Evolutionary conservation across 92 coral and sea anemone species (phyloP).

Genomic region (Micromussa lordhowensis): DNA sequence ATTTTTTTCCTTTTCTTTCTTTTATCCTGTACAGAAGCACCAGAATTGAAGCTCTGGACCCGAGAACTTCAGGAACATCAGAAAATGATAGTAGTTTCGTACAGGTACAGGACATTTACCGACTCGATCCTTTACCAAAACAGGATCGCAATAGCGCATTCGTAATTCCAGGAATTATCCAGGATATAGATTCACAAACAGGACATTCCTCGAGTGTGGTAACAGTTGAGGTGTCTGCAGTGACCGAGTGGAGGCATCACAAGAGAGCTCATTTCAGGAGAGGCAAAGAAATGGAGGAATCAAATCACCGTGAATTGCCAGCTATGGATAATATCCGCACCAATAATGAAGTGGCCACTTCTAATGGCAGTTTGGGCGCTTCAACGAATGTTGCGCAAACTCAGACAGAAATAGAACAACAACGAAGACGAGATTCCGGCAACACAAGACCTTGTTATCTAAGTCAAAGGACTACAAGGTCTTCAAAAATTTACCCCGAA

Average conservation of each 20-base stretch:
- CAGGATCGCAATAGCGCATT: constrained; percentile 62
- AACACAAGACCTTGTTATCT: neutral
- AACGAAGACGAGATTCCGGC: constrained; percentile 5
- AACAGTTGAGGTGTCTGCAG: constrained; percentile 83
- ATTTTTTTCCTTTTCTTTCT: too few species aligned
- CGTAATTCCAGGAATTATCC: constrained; percentile 75
- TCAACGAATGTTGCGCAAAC: constrained; percentile 42
- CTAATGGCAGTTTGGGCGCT: constrained; percentile 40
- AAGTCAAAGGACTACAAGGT: neutral
- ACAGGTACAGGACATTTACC: constrained; percentile 31
- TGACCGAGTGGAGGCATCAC: constrained; percentile 17
- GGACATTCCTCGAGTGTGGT: constrained; percentile 76
- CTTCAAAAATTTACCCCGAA: constrained; percentile 18
- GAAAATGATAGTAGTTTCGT: constrained; percentile 45
- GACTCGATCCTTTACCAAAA: constrained; percentile 58
- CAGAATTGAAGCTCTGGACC: too few species aligned
- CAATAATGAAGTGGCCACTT: neutral
- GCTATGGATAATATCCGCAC: constrained; percentile 42
- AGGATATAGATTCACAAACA: constrained; percentile 75
- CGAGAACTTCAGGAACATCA: constrained; percentile 71
- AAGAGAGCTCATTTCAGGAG: constrained; percentile 10
- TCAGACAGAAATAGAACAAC: constrained; percentile 52
- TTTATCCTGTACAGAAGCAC: too few species aligned
- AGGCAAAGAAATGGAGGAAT: neutral
- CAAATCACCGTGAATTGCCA: constrained; percentile 42